Evolutionary conservation across 2,797 vertebrate species (phyloP), one percentile per base, ranked within the genome.

Genomic region (Sus cebifrons): DNA sequence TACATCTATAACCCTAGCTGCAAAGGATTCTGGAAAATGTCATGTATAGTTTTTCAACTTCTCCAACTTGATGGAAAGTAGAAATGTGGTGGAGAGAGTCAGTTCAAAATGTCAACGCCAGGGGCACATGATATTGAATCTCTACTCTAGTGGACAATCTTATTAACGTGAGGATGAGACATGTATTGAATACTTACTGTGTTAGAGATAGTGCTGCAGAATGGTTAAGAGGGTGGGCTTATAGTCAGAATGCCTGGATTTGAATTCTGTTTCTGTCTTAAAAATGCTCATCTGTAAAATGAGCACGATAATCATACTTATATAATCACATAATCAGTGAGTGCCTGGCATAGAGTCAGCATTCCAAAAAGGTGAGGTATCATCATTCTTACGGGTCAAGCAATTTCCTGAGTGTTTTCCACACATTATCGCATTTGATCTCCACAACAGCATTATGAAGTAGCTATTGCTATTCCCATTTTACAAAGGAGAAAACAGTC

Each of bases 251-350:
- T 70, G 49, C 60, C 62, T 71, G 40, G 73, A 16, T 74, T 44
- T 86, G 32, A 65, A 94, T 77, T 52, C 85, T 92, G 36, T 11
- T 73, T 89, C 62, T 96, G 14, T 49, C 79, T 91, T 71, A 77
- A 89, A n/a, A 86, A 32, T 75, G 25, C n/a, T 95, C 44, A 32
- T 49, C 32, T 83, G 7, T 64, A 79, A 83, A 32, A 62, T 58
- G 49, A n/a, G 25, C 44, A 12, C 14, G 23, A 54, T 62, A 68
- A 77, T 18, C 29, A 14, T 25, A 73, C 32, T 23, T 74, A 29
- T 40, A 29, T 29, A 36, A 70, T 65, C 17, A 25, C 65, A 56
- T 32, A 88, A 56, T 60, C 23, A 60, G n/a, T 70, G 21, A 32
- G n/a, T 81, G 62, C 9, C 54, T 85, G 44, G 13, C 60, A 44